Base-by-base conservation (phyloP, 2,797 vertebrate genomes). In the Nyctibius grandis region DNA sequence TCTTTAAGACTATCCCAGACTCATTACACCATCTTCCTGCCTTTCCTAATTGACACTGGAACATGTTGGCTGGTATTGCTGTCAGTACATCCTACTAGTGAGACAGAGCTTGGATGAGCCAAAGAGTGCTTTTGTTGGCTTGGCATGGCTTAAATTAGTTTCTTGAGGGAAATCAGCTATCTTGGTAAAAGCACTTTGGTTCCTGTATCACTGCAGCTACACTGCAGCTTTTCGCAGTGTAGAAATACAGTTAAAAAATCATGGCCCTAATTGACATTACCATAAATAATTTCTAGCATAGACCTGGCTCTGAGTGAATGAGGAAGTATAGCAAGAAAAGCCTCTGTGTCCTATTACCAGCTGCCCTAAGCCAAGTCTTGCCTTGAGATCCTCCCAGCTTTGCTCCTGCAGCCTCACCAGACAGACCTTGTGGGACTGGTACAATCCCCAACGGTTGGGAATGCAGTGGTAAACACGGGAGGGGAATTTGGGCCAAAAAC, bases 241-340 rank as follows among this genome's bases (percentile, higher is more conserved):
- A 96, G 96, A 96, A 96, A 92, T 95, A 94, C 89, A 89, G 96
- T 96, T 96, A 92, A 96, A 95, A 96, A 96, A 96, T 96, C 96
- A 96, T 94, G 90, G 90, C 92, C 93, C 92, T 97, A 96, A 97
- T 95, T 94, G 95, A 95, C 94, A 96, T 96, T 88, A 89, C 96
- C 94, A 96, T 95, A 95, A 97, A 95, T 96, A 96, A 96, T 94
- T 96, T 80, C 95, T 96, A 94, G 84, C 88, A 68, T 57, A 91
- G 90, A 72, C 78, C 92, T 95, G 95, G 88, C 93, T 96, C 93
- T 36, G 87, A 96, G 87, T 84, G 81, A 96, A 93, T 91, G 89
- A 82, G 89, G 56, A 93, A 93, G 64, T 20, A 72, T 6, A 94
- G 86, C 83, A 91, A 73, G 72, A 94, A 91, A 91, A 89, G 88